Percentiles rank a stretch among this genome's conserved stretches.
Conservation (phyloP, 2,888 invertebrate species). For the Ophion ellenae region DNA sequence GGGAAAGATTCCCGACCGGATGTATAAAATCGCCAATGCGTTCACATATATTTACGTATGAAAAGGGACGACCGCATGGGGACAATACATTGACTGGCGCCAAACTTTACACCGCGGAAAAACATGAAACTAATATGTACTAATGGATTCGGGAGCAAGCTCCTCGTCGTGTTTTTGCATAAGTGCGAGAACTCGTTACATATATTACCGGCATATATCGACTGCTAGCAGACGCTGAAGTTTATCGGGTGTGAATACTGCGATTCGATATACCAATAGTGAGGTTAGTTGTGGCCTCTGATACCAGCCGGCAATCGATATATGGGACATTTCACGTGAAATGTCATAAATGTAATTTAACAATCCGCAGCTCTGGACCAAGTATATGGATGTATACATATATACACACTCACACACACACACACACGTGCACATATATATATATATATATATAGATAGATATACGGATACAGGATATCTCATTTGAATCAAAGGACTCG, state of each 20-base stretch:
- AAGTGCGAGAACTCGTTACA: constrained; percentile 16
- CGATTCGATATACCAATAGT: too few relatives aligned
- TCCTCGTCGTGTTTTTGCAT: constrained; percentile 8
- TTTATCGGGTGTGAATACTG: too few relatives aligned
- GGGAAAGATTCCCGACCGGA: not conserved
- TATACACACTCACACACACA: too few relatives aligned
- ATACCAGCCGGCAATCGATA: not conserved
- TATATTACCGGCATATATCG: constrained; percentile 17
- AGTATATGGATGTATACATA: not conserved
- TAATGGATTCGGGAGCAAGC: constrained; percentile 22
- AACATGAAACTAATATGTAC: constrained; percentile 21
- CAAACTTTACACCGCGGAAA: constrained; percentile 32
- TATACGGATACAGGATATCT: not conserved
- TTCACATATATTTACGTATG: not conserved
- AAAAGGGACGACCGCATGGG: constrained; percentile 35
- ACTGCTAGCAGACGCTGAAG: not conserved
- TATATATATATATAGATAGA: not conserved
- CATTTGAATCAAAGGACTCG: too few relatives aligned
- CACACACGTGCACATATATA: too few relatives aligned
- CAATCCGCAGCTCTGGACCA: constrained; percentile 46
- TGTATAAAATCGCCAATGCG: constrained; percentile 34
- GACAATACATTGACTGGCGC: constrained; percentile 56
- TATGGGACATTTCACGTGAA: too few relatives aligned
- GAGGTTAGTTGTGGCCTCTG: not conserved
- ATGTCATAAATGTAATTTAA: constrained; percentile 16